Base-by-base conservation (phyloP, 2,113 vertebrate genomes). In the Melanerpes aurifrons region DNA sequence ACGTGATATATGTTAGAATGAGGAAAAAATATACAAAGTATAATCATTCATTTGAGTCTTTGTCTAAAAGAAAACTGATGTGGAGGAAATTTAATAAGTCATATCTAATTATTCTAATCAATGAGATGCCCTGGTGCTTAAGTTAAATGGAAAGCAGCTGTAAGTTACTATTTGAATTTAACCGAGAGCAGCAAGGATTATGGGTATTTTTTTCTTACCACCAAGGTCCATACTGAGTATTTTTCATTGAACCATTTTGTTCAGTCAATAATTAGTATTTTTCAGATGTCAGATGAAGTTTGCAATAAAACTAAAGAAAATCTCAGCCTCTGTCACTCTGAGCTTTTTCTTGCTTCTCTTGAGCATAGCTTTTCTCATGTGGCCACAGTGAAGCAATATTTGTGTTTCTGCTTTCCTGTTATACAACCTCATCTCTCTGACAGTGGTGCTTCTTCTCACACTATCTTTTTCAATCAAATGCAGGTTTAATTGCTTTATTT, bases 401-500 rank as follows among this genome's bases (percentile, higher is more conserved):
- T 91, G 12, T 67, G 18, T 61, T 83, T 82, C 45, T 62, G 13
- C 9, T 13, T 18, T n/a, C 4, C 16, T 22, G 6, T 53, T 82
- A 2, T 2, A 67, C 63, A 18, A 19, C 3, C 12, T 25, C 32
- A 2, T 17, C 0, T 6, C n/a, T 74, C 20, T 32, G 54, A 87
- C 82, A 10, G 25, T n/a, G 12, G 4, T 86, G 26, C 5, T 80
- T 9, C 7, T 76, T 85, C 14, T 87, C 45, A 71, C 16, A 47
- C 17, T 66, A 3, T 67, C 28, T 62, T 82, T 94, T 85, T 14
- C 54, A n/a, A 20, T n/a, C 59, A 84, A 88, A 40, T 67, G 4
- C 3, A 64, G 3, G 4, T 68, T 72, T 62, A 72, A 43, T 77
- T 94, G 26, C n/a, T 69, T 50, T 11, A 56, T 70, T 95, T 89